Percentiles rank a stretch among this genome's conserved stretches.
These are phyloP conservation scores for Notothenia rossii DNA, from an alignment of 2,113 vertebrate species.

Conservation along the genomic window DNA sequence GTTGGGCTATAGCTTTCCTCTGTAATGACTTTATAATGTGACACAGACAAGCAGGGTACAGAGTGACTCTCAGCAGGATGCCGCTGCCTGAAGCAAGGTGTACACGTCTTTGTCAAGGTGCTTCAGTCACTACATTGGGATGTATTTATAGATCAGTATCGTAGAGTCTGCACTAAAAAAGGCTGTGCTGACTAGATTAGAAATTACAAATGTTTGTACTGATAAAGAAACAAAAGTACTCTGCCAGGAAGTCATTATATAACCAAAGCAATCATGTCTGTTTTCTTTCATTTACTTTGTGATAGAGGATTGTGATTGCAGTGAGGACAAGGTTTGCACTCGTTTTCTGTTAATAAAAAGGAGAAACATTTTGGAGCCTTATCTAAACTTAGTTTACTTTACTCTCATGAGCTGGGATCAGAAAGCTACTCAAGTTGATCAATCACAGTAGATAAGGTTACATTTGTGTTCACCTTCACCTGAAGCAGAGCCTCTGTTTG, in stretches of 20 bases:
- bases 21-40: constrained; percentile 50
- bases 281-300: constrained; percentile 18
- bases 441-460: neutral
- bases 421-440: neutral
- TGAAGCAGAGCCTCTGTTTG: neutral
- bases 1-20: constrained; percentile 15
- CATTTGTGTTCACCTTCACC: neutral
- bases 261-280: constrained; percentile 10
- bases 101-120: constrained; percentile 32
- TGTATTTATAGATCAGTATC: constrained; percentile 21
- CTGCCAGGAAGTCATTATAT: neutral
- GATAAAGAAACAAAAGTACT: neutral
- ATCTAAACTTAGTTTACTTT: neutral
- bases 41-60: constrained; percentile 42
- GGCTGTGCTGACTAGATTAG: neutral
- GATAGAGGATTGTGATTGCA: constrained; percentile 26
- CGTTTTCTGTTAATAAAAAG: neutral
- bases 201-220: neutral
- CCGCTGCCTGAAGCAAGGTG: constrained; percentile 12
- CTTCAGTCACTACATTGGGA: neutral
- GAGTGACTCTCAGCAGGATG: constrained; percentile 32
- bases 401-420: neutral
- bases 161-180: neutral
- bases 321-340: constrained; percentile 18
- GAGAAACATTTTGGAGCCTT: neutral